Conservation (phyloP, 2,113 vertebrate genomes). For the Speoplatyrhinus poulsoni region DNA sequence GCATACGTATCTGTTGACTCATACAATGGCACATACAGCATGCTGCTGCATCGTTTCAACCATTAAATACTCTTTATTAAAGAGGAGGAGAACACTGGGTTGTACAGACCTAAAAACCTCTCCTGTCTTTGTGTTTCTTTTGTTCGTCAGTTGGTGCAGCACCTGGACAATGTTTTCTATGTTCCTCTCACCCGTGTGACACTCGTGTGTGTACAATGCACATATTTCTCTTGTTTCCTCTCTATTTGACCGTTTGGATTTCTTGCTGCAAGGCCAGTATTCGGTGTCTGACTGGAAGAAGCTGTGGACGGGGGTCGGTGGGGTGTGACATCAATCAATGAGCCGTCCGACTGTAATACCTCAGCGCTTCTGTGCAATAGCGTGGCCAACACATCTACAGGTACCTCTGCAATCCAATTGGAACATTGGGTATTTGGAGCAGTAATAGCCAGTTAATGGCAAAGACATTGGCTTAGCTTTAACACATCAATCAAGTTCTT, state of each 20-base stretch:
- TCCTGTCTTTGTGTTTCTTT: too few relatives aligned
- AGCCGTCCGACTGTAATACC: constrained; percentile 24
- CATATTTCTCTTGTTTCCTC: not conserved
- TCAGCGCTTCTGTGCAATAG: not conserved
- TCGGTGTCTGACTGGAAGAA: constrained; percentile 34
- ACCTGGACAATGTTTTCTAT: too few relatives aligned
- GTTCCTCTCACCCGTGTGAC: not conserved
- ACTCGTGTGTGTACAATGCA: not conserved
- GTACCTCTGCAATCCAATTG: not conserved
- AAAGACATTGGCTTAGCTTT: not conserved
- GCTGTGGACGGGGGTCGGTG: constrained; percentile 16
- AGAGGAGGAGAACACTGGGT: too few relatives aligned
- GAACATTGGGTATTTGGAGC: constrained; percentile 5
- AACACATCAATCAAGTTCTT: not conserved
- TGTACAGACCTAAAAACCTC: too few relatives aligned
- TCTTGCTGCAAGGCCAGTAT: constrained; percentile 5
- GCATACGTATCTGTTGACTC: too few relatives aligned
- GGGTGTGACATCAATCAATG: constrained; percentile 34
- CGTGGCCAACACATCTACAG: not conserved
- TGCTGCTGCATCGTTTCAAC: too few relatives aligned
- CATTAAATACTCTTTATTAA: too few relatives aligned
- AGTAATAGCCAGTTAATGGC: constrained; percentile 10
- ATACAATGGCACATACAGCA: too few relatives aligned
- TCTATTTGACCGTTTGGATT: not conserved
- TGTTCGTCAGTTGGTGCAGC: too few relatives aligned